Evolutionary conservation across 2,113 vertebrate genomes (phyloP), one percentile per base, ranked within the genome.

Genomic region (Fulmarus glacialis): DNA sequence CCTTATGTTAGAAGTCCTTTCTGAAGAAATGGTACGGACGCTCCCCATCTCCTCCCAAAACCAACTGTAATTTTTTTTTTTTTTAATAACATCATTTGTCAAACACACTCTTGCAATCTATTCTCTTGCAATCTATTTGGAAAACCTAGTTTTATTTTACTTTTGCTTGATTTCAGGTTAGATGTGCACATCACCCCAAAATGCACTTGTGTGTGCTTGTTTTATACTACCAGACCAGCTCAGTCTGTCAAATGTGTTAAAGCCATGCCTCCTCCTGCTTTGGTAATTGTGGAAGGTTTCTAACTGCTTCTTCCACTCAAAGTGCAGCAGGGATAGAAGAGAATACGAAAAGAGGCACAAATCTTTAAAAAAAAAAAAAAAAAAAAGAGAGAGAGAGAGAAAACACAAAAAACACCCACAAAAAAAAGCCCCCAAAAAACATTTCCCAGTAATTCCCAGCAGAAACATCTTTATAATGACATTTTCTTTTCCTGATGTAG

Each of bases 1-100:
- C 22, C 42, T 85, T n/a, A 47, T 1, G 0, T 38, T 21, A 68
- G 34, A 27, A 3, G 1, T 23, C 18, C 24, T 74, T 27, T 50
- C 68, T 13, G 26, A 89, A 89, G 14, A 48, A 59, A 59, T 0
- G 0, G 20, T 26, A 83, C 4, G 4, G 30, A 62, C 9, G 2
- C 32, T 82, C 21, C 11, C 19, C 23, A 42, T 17, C 45, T 66
- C 34, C 70, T 72, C 21, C 18, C 8, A 11, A 72, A 68, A 47
- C 1, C 9, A 87, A 24, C 9, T 15, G 3, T 6, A 27, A 7
- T 16, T 55, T 26, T 14, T 36, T 53, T 43, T 26, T 52, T 47
- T 19, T 50, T n/a, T n/a, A n/a, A n/a, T 11, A 80, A 32, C 8
- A 34, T 6, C 1, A 1, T 6, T 38, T 63, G 34, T 55, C 24